phyloP scores from a whole-genome alignment of 2,797 vertebrate species.

The Poecilia wingei region DNA sequence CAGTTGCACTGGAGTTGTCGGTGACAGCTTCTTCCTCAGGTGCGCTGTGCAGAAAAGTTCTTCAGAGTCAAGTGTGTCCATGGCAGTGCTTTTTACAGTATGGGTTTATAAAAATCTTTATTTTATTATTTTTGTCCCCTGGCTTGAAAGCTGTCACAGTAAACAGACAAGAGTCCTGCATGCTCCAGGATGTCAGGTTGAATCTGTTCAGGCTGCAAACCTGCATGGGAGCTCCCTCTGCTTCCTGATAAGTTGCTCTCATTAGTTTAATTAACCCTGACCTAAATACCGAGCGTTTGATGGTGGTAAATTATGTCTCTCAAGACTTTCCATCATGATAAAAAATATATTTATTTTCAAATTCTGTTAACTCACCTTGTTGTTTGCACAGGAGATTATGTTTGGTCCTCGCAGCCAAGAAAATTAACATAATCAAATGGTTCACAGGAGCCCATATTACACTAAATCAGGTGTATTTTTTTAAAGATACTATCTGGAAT shows the following conservation, averaged over 20 bases:
- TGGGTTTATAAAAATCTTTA: constrained; percentile 2
- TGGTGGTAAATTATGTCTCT: constrained; percentile 11
- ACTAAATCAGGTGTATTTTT: background rate
- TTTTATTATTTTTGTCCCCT: background rate
- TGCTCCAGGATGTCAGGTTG: background rate
- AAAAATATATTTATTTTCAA: constrained; percentile 9
- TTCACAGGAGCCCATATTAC: background rate
- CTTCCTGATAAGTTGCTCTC: constrained; percentile 15
- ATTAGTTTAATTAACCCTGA: constrained; percentile 37
- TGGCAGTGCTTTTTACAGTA: constrained; percentile 13
- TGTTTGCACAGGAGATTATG: constrained; percentile 12
- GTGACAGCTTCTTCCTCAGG: constrained; percentile 7
- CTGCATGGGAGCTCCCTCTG: constrained; percentile 23
- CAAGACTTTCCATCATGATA: constrained; percentile 13
- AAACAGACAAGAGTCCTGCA: background rate
- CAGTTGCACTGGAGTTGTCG: background rate
- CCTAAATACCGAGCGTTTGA: constrained; percentile 10
- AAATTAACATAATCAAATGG: constrained; percentile 2
- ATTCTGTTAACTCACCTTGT: constrained; percentile 28
- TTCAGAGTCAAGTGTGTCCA: background rate
- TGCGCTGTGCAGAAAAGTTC: background rate
- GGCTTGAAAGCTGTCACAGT: constrained; percentile 7
- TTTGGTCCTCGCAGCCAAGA: constrained; percentile 8
- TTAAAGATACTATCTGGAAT: background rate
- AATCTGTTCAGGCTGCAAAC: constrained; percentile 14